These are phyloP conservation scores for Toxostoma redivivum DNA, from an alignment of 2,113 vertebrate genomes.

Conservation along the genomic window DNA sequence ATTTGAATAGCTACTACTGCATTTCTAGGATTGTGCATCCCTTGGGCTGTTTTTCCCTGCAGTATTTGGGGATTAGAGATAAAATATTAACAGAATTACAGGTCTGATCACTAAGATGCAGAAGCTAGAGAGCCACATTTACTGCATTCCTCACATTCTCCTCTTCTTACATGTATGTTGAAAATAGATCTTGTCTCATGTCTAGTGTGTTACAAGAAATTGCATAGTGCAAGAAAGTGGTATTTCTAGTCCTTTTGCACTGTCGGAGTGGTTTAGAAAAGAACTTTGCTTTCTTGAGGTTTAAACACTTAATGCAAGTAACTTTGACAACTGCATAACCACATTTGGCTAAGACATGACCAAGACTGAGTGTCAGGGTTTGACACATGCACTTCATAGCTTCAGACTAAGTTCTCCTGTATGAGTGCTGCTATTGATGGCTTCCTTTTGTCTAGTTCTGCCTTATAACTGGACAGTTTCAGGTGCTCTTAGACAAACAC, in stretches of 20 bases:
- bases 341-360: not conserved
- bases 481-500: not conserved
- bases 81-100: not conserved
- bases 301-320: not conserved
- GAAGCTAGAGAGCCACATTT: not conserved
- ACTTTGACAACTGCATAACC: not conserved
- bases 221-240: not conserved
- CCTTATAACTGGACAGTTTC: not conserved
- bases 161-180: not conserved
- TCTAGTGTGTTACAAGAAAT: not conserved
- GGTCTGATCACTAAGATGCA: not conserved
- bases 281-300: not conserved
- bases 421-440: not conserved
- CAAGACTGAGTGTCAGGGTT: not conserved
- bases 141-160: not conserved
- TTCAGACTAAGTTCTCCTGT: not conserved
- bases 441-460: not conserved
- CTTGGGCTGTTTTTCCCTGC: not conserved
- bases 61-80: not conserved
- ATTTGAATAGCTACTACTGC: not conserved
- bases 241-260: not conserved
- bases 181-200: not conserved
- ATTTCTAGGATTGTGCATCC: not conserved
- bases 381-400: not conserved
- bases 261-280: not conserved